Conservation (phyloP, 2,113 vertebrate species). For the Corythaixoides concolor region DNA sequence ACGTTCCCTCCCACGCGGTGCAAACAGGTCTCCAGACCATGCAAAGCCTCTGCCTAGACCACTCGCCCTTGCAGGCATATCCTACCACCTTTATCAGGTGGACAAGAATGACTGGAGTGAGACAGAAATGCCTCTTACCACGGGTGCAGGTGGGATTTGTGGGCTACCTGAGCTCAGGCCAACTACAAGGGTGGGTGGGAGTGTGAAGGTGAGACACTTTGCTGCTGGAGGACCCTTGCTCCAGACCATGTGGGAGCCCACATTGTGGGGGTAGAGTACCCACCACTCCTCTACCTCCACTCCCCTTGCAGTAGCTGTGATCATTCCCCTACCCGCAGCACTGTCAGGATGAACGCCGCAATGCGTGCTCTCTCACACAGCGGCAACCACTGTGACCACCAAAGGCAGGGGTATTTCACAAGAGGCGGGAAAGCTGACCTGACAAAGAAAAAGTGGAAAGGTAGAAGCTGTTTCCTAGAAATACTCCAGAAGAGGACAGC, state of each 20-base stretch:
- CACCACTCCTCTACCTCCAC: not conserved
- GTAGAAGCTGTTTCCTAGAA: not conserved
- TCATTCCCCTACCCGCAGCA: not conserved
- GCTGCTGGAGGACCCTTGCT: not conserved
- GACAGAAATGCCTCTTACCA: not conserved
- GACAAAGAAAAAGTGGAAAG: not conserved
- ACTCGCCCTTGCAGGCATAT: not conserved
- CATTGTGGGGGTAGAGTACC: accelerated
- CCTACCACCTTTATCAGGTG: not conserved
- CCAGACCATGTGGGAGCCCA: accelerated
- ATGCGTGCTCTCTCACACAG: not conserved
- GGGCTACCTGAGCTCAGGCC: not conserved
- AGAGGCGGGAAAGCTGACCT: not conserved
- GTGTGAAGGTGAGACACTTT: not conserved
- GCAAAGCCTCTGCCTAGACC: not conserved
- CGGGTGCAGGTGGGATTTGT: not conserved
- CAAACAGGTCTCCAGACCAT: not conserved
- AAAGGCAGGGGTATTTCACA: not conserved
- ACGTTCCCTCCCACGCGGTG: not conserved
- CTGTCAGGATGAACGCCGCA: not conserved
- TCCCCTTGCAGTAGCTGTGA: not conserved
- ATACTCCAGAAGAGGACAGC: not conserved
- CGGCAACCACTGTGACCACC: not conserved
- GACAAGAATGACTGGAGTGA: not conserved
- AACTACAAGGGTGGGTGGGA: not conserved